These are phyloP conservation scores for Gandaritis pyraliata DNA, from an alignment of 2,888 invertebrate genomes.

Conservation along the genomic window DNA sequence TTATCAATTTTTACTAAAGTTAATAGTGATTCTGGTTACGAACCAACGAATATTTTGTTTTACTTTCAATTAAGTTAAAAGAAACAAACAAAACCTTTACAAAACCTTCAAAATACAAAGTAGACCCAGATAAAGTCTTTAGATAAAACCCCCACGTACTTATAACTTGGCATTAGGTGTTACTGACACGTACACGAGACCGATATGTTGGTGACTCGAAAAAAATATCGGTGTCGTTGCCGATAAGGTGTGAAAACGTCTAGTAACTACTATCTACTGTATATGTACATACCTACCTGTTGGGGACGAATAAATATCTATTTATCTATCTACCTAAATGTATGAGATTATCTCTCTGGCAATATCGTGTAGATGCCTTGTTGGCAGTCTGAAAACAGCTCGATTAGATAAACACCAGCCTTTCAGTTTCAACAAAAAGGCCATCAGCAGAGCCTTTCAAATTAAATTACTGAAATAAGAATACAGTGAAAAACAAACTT, in stretches of 20 bases:
- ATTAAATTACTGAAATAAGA: slow-evolving; percentile 56
- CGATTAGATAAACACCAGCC: slow-evolving; percentile 44
- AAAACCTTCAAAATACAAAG: slow-evolving; percentile 25
- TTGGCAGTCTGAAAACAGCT: too few species aligned
- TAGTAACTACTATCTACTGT: too few species aligned
- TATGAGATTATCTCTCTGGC: too few species aligned
- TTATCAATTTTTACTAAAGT: too few species aligned
- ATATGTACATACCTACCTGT: too few species aligned
- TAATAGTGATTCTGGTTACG: neutral
- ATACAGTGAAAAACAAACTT: slow-evolving; percentile 54
- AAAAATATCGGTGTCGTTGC: too few species aligned
- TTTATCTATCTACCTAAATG: too few species aligned
- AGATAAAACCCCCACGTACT: slow-evolving; percentile 29
- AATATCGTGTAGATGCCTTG: too few species aligned
- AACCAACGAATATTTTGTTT: neutral
- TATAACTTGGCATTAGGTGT: slow-evolving; percentile 23
- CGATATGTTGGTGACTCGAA: too few species aligned
- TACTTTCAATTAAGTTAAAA: slow-evolving; percentile 6
- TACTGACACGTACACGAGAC: too few species aligned
- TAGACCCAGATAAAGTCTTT: slow-evolving; percentile 25
- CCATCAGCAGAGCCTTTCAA: slow-evolving; percentile 44
- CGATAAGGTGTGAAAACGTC: too few species aligned
- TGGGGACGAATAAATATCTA: too few species aligned
- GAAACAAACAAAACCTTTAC: slow-evolving; percentile 14
- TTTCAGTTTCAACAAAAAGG: slow-evolving; percentile 42